phyloP scores from a whole-genome alignment of 2,888 invertebrate genomes.

The Drosophila ezoana region DNA sequence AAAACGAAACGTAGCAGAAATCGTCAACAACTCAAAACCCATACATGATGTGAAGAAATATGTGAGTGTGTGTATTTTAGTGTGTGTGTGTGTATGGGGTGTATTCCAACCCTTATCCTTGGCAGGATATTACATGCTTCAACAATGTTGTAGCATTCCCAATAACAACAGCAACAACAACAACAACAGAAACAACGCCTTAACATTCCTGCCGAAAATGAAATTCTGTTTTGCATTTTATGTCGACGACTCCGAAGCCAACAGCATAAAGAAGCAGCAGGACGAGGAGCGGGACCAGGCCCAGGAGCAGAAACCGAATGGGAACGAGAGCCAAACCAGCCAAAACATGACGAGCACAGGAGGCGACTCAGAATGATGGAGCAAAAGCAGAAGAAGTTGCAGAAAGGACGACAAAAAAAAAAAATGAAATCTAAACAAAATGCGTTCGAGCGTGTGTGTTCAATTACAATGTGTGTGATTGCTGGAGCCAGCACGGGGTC shows the following conservation, averaged over 20 bases:
- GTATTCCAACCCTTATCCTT: constrained; percentile 77
- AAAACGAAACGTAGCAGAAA: constrained; percentile 76
- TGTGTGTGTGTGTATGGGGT: constrained; percentile 50
- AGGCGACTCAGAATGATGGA: constrained; percentile 45
- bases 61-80: constrained; percentile 25
- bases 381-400: constrained; percentile 38
- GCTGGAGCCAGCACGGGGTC: constrained; percentile 58
- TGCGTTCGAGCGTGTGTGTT: constrained; percentile 81
- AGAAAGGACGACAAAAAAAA: constrained; percentile 55
- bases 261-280: constrained; percentile 54
- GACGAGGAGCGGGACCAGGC: constrained; percentile 18
- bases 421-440: constrained; percentile 81
- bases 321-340: constrained; percentile 42
- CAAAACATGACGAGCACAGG: constrained; percentile 59
- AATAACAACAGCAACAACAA: constrained; percentile 67
- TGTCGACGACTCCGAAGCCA: constrained; percentile 76
- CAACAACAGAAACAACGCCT: constrained; percentile 32
- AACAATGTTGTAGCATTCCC: constrained; percentile 82
- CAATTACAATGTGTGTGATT: constrained; percentile 82
- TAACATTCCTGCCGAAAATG: constrained; percentile 80
- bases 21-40: constrained; percentile 71
- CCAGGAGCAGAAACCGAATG: constrained; percentile 21
- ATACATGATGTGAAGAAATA: constrained; percentile 39
- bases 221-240: constrained; percentile 81
- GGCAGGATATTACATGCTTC: constrained; percentile 81